Evolutionary conservation across 2,113 vertebrate species (phyloP).

Genomic region (Tupaia chinensis): DNA sequence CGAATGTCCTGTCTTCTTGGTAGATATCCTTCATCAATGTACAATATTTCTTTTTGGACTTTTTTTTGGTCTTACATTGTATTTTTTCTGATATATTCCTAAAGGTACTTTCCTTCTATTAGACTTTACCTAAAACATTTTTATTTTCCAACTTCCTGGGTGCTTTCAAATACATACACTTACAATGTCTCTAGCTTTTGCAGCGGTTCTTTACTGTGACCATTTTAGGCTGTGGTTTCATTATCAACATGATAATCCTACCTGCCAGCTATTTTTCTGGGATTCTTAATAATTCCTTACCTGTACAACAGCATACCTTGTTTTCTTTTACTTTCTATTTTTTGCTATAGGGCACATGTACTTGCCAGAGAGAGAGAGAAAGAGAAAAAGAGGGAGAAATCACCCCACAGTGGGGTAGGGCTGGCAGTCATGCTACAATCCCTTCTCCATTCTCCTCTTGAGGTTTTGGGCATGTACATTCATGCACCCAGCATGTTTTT

Average conservation of each 20-base stretch:
- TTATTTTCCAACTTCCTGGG: not conserved
- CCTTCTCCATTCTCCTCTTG: no score
- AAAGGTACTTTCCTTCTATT: not conserved
- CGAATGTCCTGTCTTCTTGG: not conserved
- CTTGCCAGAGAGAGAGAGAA: no score
- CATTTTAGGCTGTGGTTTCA: not conserved
- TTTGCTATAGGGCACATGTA: no score
- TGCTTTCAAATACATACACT: not conserved
- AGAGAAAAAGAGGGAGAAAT: no score
- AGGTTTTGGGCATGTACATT: no score
- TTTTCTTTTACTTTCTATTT: not conserved
- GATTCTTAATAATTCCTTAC: not conserved
- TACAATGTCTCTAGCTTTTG: not conserved
- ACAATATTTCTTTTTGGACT: not conserved
- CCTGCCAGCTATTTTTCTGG: not conserved
- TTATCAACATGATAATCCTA: not conserved
- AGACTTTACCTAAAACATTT: not conserved
- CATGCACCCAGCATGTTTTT: no score
- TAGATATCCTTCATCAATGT: not conserved
- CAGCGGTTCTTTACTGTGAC: not conserved
- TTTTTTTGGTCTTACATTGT: not conserved
- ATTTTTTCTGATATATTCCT: slow-evolving; percentile 15
- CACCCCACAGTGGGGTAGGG: no score
- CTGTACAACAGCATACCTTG: not conserved
- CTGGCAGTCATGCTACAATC: no score